Base-by-base conservation (phyloP, 2,797 vertebrate species). In the Apogon hyalosoma region DNA sequence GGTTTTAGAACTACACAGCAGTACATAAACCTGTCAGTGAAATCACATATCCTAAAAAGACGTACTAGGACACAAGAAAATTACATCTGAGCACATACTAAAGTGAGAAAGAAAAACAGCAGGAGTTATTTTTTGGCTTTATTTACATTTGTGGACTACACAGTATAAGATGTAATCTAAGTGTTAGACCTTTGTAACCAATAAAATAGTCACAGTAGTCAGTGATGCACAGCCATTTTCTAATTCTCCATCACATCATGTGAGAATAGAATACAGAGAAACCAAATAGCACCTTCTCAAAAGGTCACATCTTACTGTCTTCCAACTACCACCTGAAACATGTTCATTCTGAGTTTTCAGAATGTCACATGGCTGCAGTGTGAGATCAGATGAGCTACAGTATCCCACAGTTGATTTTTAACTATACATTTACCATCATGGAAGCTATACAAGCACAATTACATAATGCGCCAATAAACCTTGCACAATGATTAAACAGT, bases 401-500 rank as follows among this genome's bases (percentile, higher is more conserved):
- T 7, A 4, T 28, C n/a, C n/a, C 36, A 50, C 6, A 11, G 33
- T 51, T 50, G 7, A 43, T 38, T 52, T 14, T 5, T 47, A 19
- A 42, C 10, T 40, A 28, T 0, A 36, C 9, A 31, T 56, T 33
- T 55, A 18, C 3, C 31, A 10, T 42, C 2, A 51, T 16, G 16
- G 40, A n/a, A 11, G 11, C 19, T n/a, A 43, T n/a, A 55, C 9
- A 48, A 55, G 15, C 15, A 41, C 43, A 65, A 60, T 40, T 21
- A 28, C 28, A 41, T 24, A 58, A 36, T 1, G 36, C 51, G 16
- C 67, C 18, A 69, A 58, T 63, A 69, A 80, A 71, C 28, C 50
- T 42, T 21, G 40, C 12, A 68, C n/a, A 66, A 19, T 46, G 43
- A 73, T 60, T 57, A 63, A 72, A 62, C 50, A 55, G 55, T 31